phyloP scores from a whole-genome alignment of 1,140 invertebrate genomes.

The Epicauta chinensis region DNA sequence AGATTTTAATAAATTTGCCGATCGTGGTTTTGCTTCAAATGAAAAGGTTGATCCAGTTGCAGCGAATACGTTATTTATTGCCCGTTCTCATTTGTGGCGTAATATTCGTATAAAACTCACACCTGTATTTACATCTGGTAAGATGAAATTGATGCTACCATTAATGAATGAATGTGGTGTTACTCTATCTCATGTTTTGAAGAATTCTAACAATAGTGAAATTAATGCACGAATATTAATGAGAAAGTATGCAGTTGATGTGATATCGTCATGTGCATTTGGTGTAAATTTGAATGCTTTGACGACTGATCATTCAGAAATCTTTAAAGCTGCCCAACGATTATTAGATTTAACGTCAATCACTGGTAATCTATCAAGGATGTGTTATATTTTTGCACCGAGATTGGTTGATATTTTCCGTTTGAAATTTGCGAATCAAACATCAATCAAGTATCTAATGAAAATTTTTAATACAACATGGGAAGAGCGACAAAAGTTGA shows the following conservation, averaged over 20 bases:
- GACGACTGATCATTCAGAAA: not conserved
- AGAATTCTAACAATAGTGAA: not conserved
- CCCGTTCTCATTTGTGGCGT: too few relatives aligned
- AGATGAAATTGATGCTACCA: conserved; percentile 43
- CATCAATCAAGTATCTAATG: too few relatives aligned
- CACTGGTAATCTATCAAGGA: too few relatives aligned
- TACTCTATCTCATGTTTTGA: conserved; percentile 28
- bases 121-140: conserved; percentile 42
- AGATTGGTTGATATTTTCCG: conserved; percentile 31
- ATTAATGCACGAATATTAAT: conserved; percentile 44
- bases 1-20: too few relatives aligned
- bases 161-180: conserved; percentile 34
- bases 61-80: too few relatives aligned
- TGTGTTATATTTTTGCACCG: too few relatives aligned
- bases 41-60: too few relatives aligned
- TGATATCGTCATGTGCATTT: conserved; percentile 33
- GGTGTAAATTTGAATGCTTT: conserved; percentile 42
- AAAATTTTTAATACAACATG: too few relatives aligned
- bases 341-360: too few relatives aligned
- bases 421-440: too few relatives aligned
- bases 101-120: conserved; percentile 38
- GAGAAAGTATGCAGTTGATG: conserved; percentile 48
- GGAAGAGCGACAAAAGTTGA: too few relatives aligned
- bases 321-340: not conserved
- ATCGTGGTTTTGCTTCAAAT: too few relatives aligned